Evolutionary conservation across 2,797 vertebrate species (phyloP), one percentile per base, ranked within the genome.

Genomic region (Arremon brunneinucha): DNA sequence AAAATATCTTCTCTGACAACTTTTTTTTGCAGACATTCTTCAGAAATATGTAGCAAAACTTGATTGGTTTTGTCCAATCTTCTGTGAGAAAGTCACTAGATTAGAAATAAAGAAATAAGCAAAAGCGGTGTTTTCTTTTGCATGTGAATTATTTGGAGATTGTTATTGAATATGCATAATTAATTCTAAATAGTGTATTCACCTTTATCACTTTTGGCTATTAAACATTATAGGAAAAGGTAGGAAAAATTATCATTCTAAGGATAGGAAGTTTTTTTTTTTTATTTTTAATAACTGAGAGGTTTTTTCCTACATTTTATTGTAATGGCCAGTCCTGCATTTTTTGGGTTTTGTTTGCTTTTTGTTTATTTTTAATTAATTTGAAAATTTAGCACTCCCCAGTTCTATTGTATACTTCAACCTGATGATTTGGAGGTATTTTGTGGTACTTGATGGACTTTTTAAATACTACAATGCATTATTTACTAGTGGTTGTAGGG

Each of bases 401-500:
- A 14, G 11, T 76, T 86, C 15, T 70, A 12, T 50, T 76, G n/a
- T 50, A 8, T 63, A 24, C 39, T 22, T 93, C 34, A 75, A 22
- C 83, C 88, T 94, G 79, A 71, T 59, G 77, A 64, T 75, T 79
- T 75, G 47, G 56, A 77, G 87, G 90, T 94, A 53, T 43, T 91
- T 92, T 35, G 35, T 78, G 65, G 32, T 53, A 8, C 49, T 78
- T 70, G 56, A 88, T 94, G 80, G 57, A 88, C 69, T 96, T 84
- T 64, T 71, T 8, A 88, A 97, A 63, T 96, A 70, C 47, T 83
- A 46, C 60, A 71, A 93, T 93, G 21, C 41, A 87, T 97, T 62
- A 92, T 97, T 98, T 98, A 97, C 94, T 97, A 79, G 75, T 84
- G 93, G 81, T 96, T 94, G 34, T 95, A 96, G 97, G 97, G 98